A percentile compares a stretch with the other conserved stretches of the same genome.
Conservation (phyloP, 2,888 invertebrate genomes). For the Charanyca ferruginea region DNA sequence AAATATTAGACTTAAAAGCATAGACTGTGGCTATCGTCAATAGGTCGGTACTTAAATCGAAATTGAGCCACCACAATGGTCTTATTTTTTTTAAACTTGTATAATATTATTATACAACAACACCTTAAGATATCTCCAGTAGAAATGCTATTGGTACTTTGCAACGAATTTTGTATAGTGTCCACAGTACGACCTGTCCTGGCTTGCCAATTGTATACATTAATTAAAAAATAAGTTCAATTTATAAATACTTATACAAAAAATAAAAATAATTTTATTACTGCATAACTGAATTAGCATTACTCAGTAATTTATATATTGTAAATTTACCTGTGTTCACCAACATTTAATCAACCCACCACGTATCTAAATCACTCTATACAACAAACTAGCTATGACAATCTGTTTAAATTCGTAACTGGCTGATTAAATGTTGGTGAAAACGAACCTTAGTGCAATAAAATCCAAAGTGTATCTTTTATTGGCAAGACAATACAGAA, state of each 20-base stretch:
- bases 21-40: constrained; percentile 72
- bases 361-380: no score
- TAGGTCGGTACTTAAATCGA: constrained; percentile 70
- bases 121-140: constrained; percentile 63
- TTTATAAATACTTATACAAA: no score
- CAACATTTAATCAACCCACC: no score
- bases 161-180: constrained; percentile 64
- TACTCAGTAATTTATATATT: no score
- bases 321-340: no score
- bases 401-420: no score
- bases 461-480: neutral
- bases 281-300: no score
- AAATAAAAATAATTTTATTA: no score
- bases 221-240: no score
- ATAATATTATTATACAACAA: constrained; percentile 71
- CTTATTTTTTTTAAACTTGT: constrained; percentile 64
- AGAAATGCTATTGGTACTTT: constrained; percentile 66
- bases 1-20: constrained; percentile 68
- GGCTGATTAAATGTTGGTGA: no score
- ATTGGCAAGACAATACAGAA: constrained; percentile 7
- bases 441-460: neutral
- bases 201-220: neutral
- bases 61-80: constrained; percentile 79
- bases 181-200: constrained; percentile 1
- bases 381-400: no score